phyloP scores from a whole-genome alignment of 2,888 invertebrate species.

The Phyto melanocephala region DNA sequence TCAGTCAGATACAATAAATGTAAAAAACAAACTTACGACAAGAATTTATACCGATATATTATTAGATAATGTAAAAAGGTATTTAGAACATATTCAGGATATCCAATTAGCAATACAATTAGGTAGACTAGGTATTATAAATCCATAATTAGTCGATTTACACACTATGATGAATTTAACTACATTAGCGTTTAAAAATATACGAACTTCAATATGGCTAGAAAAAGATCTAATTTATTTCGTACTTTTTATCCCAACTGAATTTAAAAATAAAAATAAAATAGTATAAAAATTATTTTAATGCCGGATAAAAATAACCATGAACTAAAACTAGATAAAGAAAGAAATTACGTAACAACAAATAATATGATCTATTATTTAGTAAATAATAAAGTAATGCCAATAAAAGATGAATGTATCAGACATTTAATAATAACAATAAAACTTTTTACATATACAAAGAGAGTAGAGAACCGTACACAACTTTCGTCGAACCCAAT shows the following conservation, averaged over 20 bases:
- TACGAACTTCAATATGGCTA: background rate
- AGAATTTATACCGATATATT: background rate
- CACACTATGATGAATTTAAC: background rate
- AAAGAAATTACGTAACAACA: constrained; percentile 1
- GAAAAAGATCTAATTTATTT: constrained; percentile 23
- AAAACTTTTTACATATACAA: constrained; percentile 1
- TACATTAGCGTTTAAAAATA: background rate
- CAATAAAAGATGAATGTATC: background rate
- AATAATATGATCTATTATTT: background rate
- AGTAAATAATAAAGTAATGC: background rate
- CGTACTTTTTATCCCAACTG: constrained; percentile 10
- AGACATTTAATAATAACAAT: constrained; percentile 28
- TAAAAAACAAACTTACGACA: background rate
- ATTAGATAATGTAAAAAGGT: constrained; percentile 12
- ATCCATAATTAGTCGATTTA: constrained; percentile 17
- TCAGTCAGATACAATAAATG: no score
- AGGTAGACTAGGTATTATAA: constrained; percentile 6
- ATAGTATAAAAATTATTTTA: constrained; percentile 17
- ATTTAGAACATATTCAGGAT: constrained; percentile 18
- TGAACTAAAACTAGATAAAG: background rate
- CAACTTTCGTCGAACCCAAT: constrained; percentile 15
- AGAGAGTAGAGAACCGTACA: background rate
- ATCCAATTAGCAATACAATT: constrained; percentile 25
- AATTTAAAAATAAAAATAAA: constrained; percentile 8
- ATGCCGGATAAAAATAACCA: constrained; percentile 23